Percentiles rank a stretch among this genome's conserved stretches.
phyloP scores from a whole-genome alignment of 2,797 vertebrate genomes.

The Psittacula echo region DNA sequence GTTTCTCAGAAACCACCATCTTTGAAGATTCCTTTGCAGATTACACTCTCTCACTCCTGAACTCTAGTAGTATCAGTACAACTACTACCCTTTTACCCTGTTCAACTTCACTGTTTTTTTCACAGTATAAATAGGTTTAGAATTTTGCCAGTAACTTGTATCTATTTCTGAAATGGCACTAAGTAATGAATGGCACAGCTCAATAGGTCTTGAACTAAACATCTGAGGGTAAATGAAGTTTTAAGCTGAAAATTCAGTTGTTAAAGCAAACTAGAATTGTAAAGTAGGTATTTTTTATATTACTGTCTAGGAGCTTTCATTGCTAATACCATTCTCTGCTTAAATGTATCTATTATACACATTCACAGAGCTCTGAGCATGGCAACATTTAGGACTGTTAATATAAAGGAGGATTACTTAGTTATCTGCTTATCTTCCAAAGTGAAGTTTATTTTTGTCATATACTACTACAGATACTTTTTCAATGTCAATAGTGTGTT shows the following conservation, averaged over 20 bases:
- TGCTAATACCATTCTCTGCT: not conserved
- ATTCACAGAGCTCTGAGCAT: not conserved
- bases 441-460: not conserved
- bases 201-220: not conserved
- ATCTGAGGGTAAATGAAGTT: not conserved
- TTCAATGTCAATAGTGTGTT: not conserved
- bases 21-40: not conserved
- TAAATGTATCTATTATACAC: not conserved
- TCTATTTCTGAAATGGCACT: not conserved
- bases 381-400: not conserved
- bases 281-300: not conserved
- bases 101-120: not conserved
- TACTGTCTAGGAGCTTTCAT: not conserved
- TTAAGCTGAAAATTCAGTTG: not conserved
- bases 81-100: not conserved
- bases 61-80: not conserved
- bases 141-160: not conserved
- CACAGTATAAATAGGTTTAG: not conserved
- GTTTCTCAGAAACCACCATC: not conserved
- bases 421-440: not conserved
- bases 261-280: not conserved
- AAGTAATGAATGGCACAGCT: not conserved
- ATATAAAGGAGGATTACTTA: not conserved
- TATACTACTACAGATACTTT: not conserved
- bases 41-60: not conserved